Evolutionary conservation across 2,113 vertebrate species (phyloP).

Genomic region (Poecilia latipinna): DNA sequence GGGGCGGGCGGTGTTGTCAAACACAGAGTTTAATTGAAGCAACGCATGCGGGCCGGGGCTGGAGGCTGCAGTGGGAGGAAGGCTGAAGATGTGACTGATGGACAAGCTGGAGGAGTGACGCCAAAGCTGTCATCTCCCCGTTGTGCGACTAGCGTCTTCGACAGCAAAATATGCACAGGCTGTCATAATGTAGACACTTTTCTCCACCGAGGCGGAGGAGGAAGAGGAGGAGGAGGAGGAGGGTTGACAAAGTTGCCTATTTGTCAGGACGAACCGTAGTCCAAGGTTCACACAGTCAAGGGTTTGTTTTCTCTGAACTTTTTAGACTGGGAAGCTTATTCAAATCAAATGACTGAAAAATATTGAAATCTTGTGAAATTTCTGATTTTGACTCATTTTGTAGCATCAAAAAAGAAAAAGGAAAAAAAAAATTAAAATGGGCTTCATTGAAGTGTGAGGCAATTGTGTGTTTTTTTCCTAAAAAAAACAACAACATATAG

Average conservation of each 20-base stretch:
- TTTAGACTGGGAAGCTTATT: not conserved
- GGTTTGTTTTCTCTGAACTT: not conserved
- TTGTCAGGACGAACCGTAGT: slow-evolving; percentile 23
- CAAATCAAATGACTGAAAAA: not conserved
- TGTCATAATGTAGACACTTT: slow-evolving; percentile 21
- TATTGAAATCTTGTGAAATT: not conserved
- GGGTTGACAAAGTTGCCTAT: slow-evolving; percentile 44
- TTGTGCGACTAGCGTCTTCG: slow-evolving; percentile 43
- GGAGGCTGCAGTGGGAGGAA: slow-evolving; percentile 51
- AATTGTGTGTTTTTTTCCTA: too few species aligned
- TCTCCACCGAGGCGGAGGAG: slow-evolving; percentile 12
- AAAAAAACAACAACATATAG: too few species aligned
- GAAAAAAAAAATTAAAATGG: too few species aligned
- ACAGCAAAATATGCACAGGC: slow-evolving; percentile 18
- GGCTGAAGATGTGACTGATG: slow-evolving; percentile 47
- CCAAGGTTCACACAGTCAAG: not conserved
- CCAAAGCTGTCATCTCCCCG: slow-evolving; percentile 44
- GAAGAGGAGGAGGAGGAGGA: slow-evolving; percentile 38
- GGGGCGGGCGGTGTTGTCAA: slow-evolving; percentile 48
- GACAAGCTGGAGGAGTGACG: slow-evolving; percentile 49
- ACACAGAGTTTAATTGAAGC: slow-evolving; percentile 36
- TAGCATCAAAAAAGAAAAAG: too few species aligned
- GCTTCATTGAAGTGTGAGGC: too few species aligned
- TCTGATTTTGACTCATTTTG: not conserved
- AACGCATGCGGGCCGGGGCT: slow-evolving; percentile 13